Base-by-base conservation (phyloP, 2,888 invertebrate genomes). In the Hemistola chrysoprasaria region DNA sequence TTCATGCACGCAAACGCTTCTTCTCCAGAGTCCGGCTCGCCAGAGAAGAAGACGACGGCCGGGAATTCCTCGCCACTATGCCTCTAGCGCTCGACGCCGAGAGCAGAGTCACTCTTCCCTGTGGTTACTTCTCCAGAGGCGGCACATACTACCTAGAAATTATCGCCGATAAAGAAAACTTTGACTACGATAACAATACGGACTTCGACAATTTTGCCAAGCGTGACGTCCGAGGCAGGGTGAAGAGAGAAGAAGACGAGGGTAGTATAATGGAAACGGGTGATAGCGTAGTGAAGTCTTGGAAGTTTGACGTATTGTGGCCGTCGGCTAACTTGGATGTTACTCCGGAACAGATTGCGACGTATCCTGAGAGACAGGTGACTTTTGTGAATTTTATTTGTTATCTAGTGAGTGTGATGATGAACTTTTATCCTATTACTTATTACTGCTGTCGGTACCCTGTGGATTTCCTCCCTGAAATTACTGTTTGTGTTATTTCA, bases 271-370 rank as follows among this genome's bases (percentile, higher is more conserved):
- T 84, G 59, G 86, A 86, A 49, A 81, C 82, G 6, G 77, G 80
- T 27, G 85, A 85, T 23, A 84, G 78, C 56, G 61, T 81, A 11
- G 77, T 87, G 4, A 87, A 87, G 29, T 84, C 90, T 1, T 90
- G 90, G 79, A 90, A 92, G 42, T 90, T 96, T 60, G 95, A 96
- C 60, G 95, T 96, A 3, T 90, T 94, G 76, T 96, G 96, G 96
- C 95, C 96, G 3, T 90, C 91, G 42, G 94, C 95, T 0, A 91
- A 91, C 47, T 75, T 96, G 56, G 91, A 92, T 33, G 90, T 95
- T 31, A 93, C 93, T 40, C 95, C 95, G 2, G 93, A 94, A 60
- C 92, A 92, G 58, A 92, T 96, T 35, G 92, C 93, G 61, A 96
- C 96, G 30, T 96, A 95, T 77, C 95, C 96, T 2, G 93, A 93